Base-by-base conservation (phyloP, 2,888 invertebrate genomes). In the Dolichopus griseipennis region DNA sequence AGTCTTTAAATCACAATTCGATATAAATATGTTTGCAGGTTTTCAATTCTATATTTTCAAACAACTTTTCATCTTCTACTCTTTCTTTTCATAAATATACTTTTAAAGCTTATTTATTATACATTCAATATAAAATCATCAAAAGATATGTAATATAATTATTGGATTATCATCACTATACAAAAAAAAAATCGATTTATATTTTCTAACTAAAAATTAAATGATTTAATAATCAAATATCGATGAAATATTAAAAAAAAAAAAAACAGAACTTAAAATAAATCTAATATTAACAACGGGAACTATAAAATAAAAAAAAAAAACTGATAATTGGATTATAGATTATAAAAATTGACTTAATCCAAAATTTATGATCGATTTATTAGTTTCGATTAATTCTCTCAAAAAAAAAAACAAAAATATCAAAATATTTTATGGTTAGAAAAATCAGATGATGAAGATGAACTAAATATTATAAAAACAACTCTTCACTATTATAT, bases 31-130 rank as follows among this genome's bases (percentile, higher is more conserved):
- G 27, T 27, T 27, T 37, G 1, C 37, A 8, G 37, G 8, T 37
- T 37, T 37, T 8, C 37, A n/a, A n/a, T n/a, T n/a, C n/a, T n/a
- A n/a, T n/a, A n/a, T n/a, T n/a, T 37, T 37, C 4, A 37, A 37
- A 37, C 8, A 37, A 37, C 12, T 10, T 7, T 52, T 52, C 15
- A 12, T 41, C 8, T 41, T 52, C n/a, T 18, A 2, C n/a, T 52
- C 12, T 15, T 18, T 52, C 2, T 52, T 52, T 52, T 12, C n/a
- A n/a, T 52, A 18, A 12, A 15, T 12, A 9, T 52, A 2, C 15
- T 52, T n/a, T n/a, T 52, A 52, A 52, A 52, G 9, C 52, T 52
- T 52, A 52, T 52, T 52, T 52, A 52, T 52, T 52, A n/a, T n/a
- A 52, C 52, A n/a, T 12, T 52, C 52, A 52, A 52, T 15, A 43